Percentiles rank a stretch among this genome's conserved stretches.
Conservation (phyloP, 2,888 invertebrate species). For the Encarsia formosa region DNA sequence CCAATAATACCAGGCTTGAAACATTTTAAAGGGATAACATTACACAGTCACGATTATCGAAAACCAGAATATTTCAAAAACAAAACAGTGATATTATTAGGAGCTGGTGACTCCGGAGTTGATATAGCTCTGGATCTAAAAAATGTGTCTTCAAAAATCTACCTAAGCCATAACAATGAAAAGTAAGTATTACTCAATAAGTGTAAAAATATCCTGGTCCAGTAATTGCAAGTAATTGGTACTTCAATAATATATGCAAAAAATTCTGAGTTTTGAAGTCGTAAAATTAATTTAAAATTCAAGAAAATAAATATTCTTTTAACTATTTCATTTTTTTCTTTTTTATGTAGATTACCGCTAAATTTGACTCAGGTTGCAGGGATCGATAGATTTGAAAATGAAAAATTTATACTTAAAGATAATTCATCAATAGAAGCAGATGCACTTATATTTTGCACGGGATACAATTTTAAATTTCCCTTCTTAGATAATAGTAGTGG, state of each 20-base stretch:
- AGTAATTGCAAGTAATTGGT: too few species aligned
- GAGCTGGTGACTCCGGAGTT: slow-evolving; percentile 70
- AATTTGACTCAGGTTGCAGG: background rate
- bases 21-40: slow-evolving; percentile 56
- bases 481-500: slow-evolving; percentile 64
- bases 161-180: slow-evolving; percentile 59
- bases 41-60: slow-evolving; percentile 74
- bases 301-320: too few species aligned
- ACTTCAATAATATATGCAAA: too few species aligned
- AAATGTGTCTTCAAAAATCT: slow-evolving; percentile 52
- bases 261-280: too few species aligned
- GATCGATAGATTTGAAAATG: slow-evolving; percentile 9
- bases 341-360: background rate
- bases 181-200: too few species aligned
- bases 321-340: background rate
- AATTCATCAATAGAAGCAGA: slow-evolving; percentile 60
- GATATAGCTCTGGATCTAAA: slow-evolving; percentile 68
- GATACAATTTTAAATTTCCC: slow-evolving; percentile 68
- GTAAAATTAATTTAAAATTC: too few species aligned
- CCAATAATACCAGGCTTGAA: slow-evolving; percentile 54
- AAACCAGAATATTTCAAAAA: slow-evolving; percentile 59
- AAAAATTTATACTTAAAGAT: slow-evolving; percentile 54
- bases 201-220: too few species aligned
- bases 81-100: slow-evolving; percentile 63
- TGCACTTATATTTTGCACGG: slow-evolving; percentile 69